Evolutionary conservation across 2,888 invertebrate genomes (phyloP).

Genomic region (Spilarctia lutea): DNA sequence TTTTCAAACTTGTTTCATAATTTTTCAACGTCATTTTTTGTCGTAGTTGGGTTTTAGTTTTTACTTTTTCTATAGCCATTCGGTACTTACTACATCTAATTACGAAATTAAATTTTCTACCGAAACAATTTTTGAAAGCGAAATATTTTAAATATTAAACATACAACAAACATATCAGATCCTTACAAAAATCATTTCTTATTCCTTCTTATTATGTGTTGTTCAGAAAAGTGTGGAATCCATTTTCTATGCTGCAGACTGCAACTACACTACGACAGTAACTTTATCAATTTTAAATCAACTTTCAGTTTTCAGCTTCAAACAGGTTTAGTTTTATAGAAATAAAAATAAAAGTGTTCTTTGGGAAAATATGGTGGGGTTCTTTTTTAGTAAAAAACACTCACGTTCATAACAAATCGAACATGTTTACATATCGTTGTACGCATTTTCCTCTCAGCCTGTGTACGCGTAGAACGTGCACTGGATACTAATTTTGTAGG

Average conservation of each 20-base stretch:
- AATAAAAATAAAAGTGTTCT: not conserved
- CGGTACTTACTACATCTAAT: not conserved
- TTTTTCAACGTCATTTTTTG: no score
- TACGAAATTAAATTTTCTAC: not conserved
- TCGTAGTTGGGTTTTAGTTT: no score
- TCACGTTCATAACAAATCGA: slow-evolving; percentile 18
- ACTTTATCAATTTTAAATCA: not conserved
- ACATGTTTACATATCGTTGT: slow-evolving; percentile 16
- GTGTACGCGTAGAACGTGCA: slow-evolving; percentile 13
- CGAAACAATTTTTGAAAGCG: not conserved
- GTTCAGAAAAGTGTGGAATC: not conserved
- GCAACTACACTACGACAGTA: not conserved
- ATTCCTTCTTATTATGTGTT: not conserved
- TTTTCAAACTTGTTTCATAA: no score
- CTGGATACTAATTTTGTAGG: not conserved
- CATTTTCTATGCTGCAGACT: not conserved
- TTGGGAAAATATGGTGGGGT: not conserved
- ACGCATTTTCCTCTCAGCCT: slow-evolving; percentile 10
- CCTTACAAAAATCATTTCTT: no score
- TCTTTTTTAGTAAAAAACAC: not conserved
- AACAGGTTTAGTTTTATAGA: not conserved
- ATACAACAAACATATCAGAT: not conserved
- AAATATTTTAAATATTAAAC: not conserved
- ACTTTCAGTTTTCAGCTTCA: not conserved
- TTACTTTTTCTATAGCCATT: no score